These are phyloP conservation scores for Panthera leo DNA, from an alignment of 2,113 vertebrate genomes.

Conservation along the genomic window DNA sequence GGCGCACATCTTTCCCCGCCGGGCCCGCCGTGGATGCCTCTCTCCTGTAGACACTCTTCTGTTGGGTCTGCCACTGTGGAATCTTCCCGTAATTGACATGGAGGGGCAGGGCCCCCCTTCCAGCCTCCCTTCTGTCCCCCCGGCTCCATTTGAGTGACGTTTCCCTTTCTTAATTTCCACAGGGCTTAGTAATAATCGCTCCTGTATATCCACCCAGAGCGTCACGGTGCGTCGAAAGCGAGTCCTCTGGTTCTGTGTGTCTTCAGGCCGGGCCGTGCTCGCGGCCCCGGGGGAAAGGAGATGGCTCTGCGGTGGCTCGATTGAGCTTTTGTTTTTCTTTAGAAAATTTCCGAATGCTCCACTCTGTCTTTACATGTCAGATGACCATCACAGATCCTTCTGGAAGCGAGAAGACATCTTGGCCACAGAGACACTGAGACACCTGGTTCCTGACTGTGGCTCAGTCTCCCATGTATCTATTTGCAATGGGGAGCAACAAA, in stretches of 20 bases:
- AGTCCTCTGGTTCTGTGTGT: fast-evolving
- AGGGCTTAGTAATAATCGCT: not conserved
- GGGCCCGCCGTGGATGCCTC: not conserved
- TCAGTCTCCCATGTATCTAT: not conserved
- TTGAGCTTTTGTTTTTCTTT: not conserved
- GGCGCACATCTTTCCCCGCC: not conserved
- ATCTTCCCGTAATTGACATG: not conserved
- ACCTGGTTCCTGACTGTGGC: not conserved
- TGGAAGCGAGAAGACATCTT: not conserved
- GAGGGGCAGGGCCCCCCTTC: not conserved
- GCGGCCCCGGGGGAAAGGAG: not conserved
- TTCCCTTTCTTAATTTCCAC: not conserved
- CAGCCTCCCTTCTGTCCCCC: not conserved
- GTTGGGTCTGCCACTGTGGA: not conserved
- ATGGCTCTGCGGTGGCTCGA: not conserved
- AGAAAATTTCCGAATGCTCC: not conserved
- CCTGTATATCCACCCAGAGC: fast-evolving
- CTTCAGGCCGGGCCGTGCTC: not conserved
- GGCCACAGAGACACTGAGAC: not conserved
- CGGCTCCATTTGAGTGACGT: not conserved
- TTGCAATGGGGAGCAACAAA: not conserved
- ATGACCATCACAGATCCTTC: not conserved
- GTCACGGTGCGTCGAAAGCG: fast-evolving
- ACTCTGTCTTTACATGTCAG: not conserved
- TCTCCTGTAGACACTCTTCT: not conserved